Base-by-base conservation (phyloP, 2,888 invertebrate species). In the Amblyjoppa proteus region DNA sequence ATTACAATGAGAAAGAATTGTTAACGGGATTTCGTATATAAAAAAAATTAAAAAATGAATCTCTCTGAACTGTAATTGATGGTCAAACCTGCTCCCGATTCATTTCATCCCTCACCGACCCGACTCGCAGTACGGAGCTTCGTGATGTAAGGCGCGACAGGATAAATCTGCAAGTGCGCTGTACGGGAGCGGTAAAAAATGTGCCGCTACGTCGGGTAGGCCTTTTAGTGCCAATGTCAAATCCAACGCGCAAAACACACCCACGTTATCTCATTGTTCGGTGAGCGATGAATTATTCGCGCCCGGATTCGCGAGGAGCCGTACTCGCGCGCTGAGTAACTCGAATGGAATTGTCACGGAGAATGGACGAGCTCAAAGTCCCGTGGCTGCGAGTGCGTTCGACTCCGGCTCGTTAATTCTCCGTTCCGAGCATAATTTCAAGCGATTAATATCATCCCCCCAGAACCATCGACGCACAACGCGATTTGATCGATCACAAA, bases 151-250 rank as follows among this genome's bases (percentile, higher is more conserved):
- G 25, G 28, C 69, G 20, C 28, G 61, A 61, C 34, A 41, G 70
- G 41, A 70, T 64, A 45, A 28, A 64, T 56, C 69, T 25, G 49
- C 58, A 81, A 70, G 75, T 74, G 84, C 74, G 70, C 51, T 77
- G 71, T 53, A 81, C 76, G 74, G 58, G 78, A 78, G 78, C 64
- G 66, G 56, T 75, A 68, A 78, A 73, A 80, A 79, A 69, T 79
- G 68, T 7, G 31, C 68, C 31, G 71, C 31, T 79, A 53, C 80
- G 64, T 51, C 76, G 66, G 83, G 71, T 61, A 68, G 66, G 77
- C 56, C 80, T 89, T 90, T 90, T 89, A 87, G 88, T 89, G 89
- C 88, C 91, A 92, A 92, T 91, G 91, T 91, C 89, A 90, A 89
- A 91, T 89, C 90, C 91, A 91, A 90, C 91, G 90, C 90, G 64